Percentiles rank a stretch among this genome's conserved stretches.
These are phyloP conservation scores for Andrena dorsata DNA, from an alignment of 2,888 invertebrate species.

Conservation along the genomic window DNA sequence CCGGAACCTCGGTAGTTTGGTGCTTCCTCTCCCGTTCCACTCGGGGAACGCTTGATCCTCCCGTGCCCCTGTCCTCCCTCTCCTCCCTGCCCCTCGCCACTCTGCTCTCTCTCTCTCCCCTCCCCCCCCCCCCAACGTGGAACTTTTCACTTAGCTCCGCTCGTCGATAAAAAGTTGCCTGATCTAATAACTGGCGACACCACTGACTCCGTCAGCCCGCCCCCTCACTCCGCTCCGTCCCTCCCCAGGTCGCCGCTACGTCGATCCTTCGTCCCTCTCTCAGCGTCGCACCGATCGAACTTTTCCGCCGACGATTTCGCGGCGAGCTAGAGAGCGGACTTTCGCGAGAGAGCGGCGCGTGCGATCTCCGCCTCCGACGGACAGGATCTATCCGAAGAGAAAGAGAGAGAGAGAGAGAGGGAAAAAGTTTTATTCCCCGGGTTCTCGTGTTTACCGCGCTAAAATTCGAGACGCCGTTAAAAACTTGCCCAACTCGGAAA, in stretches of 20 bases:
- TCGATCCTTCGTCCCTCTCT: slow-evolving; percentile 24
- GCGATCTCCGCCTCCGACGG: slow-evolving; percentile 1
- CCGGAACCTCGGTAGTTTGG: slow-evolving; percentile 56
- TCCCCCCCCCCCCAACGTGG: slow-evolving; percentile 67
- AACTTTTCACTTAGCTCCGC: slow-evolving; percentile 82
- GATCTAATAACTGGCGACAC: slow-evolving; percentile 82
- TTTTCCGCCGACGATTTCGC: slow-evolving; percentile 54
- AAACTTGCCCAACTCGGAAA: background rate
- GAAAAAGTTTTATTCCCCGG: slow-evolving; percentile 28
- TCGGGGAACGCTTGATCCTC: slow-evolving; percentile 45
- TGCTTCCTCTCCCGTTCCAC: slow-evolving; percentile 51
- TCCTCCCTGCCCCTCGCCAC: slow-evolving; percentile 9
- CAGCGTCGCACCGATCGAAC: slow-evolving; percentile 25
- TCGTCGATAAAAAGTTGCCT: slow-evolving; percentile 79
- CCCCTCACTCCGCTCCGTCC: background rate
- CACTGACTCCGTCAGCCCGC: slow-evolving; percentile 61
- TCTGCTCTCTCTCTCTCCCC: too few species aligned
- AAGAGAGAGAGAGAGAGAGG: background rate
- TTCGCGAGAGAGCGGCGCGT: slow-evolving; percentile 29
- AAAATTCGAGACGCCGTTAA: slow-evolving; percentile 17
- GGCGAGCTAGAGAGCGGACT: slow-evolving; percentile 37
- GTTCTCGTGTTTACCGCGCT: slow-evolving; percentile 19
- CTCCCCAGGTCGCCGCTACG: slow-evolving; percentile 2
- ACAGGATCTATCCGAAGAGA: background rate
- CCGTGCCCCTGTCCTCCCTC: slow-evolving; percentile 12